These are phyloP conservation scores for Misgurnus anguillicaudatus DNA, from an alignment of 2,113 vertebrate genomes.

Conservation along the genomic window DNA sequence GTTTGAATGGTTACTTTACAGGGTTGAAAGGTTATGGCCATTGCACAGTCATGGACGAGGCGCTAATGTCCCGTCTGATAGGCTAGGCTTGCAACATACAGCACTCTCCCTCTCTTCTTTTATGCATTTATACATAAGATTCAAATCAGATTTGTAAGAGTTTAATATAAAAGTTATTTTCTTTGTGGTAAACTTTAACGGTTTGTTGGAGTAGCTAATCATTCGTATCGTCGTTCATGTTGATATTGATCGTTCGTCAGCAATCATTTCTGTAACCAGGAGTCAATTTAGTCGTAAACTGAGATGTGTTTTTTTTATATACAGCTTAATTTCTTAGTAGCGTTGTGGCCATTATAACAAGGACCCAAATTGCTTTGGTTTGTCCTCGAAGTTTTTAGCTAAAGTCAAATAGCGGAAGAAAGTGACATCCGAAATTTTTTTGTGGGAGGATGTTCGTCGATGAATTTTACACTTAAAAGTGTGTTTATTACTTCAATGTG, in stretches of 20 bases:
- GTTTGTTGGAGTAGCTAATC: conserved; percentile 69
- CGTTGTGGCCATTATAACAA: conserved; percentile 38
- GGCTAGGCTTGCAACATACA: conserved; percentile 70
- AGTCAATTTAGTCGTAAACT: conserved; percentile 30
- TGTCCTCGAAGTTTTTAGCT: conserved; percentile 38
- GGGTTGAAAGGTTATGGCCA: conserved; percentile 33
- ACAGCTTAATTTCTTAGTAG: conserved; percentile 44
- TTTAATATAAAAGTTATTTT: conserved; percentile 76
- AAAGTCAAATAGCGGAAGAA: conserved; percentile 23
- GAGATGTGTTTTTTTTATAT: conserved; percentile 9
- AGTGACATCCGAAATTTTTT: conserved; percentile 67
- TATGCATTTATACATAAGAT: conserved; percentile 82
- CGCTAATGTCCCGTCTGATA: conserved; percentile 55
- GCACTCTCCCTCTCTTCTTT: conserved; percentile 71
- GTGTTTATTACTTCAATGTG: conserved; percentile 63
- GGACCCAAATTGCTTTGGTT: conserved; percentile 46
- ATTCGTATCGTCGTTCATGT: conserved; percentile 65
- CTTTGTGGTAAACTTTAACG: conserved; percentile 75
- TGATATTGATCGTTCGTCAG: conserved; percentile 68
- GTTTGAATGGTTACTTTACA: conserved; percentile 8
- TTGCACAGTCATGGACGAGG: conserved; percentile 6
- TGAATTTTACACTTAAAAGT: conserved; percentile 64
- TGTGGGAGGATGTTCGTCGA: conserved; percentile 46
- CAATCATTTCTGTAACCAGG: conserved; percentile 59
- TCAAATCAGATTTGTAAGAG: conserved; percentile 81